These are phyloP conservation scores for Apis florea DNA, from an alignment of 1,140 invertebrate species.

Conservation along the genomic window DNA sequence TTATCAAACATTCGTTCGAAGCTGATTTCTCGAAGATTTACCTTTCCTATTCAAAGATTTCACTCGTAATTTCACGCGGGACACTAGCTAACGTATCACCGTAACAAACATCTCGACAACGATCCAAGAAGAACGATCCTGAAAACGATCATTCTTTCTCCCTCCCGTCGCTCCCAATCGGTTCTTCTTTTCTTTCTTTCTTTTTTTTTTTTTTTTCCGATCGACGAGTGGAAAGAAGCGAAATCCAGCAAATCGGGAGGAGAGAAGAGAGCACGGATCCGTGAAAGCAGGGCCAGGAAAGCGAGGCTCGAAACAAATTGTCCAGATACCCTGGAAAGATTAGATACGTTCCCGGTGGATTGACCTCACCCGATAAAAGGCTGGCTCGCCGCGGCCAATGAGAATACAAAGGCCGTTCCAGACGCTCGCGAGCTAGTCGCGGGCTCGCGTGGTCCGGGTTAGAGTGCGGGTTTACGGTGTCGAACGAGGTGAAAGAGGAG, in stretches of 20 bases:
- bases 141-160: no score
- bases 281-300: conserved; percentile 49
- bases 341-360: conserved; percentile 46
- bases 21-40: neutral
- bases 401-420: conserved; percentile 45
- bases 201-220: neutral
- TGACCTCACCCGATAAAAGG: conserved; percentile 46
- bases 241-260: neutral
- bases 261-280: conserved; percentile 29
- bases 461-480: conserved; percentile 54
- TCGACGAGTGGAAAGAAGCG: neutral
- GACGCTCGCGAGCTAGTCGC: conserved; percentile 32
- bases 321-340: conserved; percentile 51
- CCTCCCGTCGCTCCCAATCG: no score
- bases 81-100: neutral
- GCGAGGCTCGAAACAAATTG: conserved; percentile 34
- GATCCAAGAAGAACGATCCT: no score
- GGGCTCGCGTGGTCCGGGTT: conserved; percentile 48
- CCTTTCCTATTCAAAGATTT: neutral
- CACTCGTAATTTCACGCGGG: neutral
- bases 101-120: neutral
- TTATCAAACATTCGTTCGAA: neutral
- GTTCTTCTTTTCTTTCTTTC: no score
- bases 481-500: conserved; percentile 60
- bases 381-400: conserved; percentile 16